Evolutionary conservation across 2,888 invertebrate genomes (phyloP).

Genomic region (Papilio demoleus): DNA sequence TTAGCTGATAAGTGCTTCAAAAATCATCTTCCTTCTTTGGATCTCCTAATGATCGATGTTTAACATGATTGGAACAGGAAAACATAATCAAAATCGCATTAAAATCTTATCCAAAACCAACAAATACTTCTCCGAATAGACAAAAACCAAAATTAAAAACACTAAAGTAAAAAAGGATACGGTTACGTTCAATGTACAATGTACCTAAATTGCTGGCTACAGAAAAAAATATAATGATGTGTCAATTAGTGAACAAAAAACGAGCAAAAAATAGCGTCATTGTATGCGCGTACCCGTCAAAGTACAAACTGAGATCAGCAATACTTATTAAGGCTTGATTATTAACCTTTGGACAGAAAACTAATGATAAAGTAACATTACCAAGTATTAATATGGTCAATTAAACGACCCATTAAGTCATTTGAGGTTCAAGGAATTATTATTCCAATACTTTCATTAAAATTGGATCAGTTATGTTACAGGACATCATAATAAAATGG

Average conservation of each 20-base stretch:
- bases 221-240: conserved; percentile 35
- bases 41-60: background rate
- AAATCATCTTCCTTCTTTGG: background rate
- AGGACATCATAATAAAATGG: too few relatives aligned
- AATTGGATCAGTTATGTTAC: too few relatives aligned
- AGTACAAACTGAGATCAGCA: conserved; percentile 22
- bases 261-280: conserved; percentile 32
- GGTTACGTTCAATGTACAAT: conserved; percentile 23
- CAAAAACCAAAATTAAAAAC: conserved; percentile 1
- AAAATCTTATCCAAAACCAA: background rate
- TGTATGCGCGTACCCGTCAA: conserved; percentile 18
- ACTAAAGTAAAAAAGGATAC: conserved; percentile 9
- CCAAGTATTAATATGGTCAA: background rate
- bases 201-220: background rate
- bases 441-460: background rate
- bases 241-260: conserved; percentile 32
- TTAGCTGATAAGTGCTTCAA: too few relatives aligned
- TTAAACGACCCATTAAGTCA: too few relatives aligned
- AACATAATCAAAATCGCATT: conserved; percentile 3
- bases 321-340: conserved; percentile 14
- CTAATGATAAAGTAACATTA: conserved; percentile 9
- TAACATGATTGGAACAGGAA: background rate
- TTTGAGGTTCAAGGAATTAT: background rate
- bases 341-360: background rate
- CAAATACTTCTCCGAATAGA: background rate